Base-by-base conservation (phyloP, 2,888 invertebrate species). In the Volucella inflata region DNA sequence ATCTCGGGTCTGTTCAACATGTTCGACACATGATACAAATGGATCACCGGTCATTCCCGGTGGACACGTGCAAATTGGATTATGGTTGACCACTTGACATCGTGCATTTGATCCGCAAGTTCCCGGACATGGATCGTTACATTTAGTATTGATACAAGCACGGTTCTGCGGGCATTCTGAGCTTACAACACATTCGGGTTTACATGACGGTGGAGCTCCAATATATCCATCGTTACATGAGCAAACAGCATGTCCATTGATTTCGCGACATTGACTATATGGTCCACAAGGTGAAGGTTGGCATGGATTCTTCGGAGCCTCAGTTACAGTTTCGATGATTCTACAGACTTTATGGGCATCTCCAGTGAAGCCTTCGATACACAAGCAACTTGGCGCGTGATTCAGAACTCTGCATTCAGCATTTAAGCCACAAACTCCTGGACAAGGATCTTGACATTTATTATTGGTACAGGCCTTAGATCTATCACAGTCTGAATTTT, bases 371-470 rank as follows among this genome's bases (percentile, higher is more conserved):
- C 95, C 96, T 89, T 94, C 93, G 80, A 95, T 93, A 92, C 96
- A 97, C 90, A 94, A 93, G 92, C 96, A 96, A 89, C 95, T 94
- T 85, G 96, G 96, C 89, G 95, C 95, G 91, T 96, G 96, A 92
- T 96, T 96, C 87, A 94, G 92, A 71, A 96, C 95, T 88, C 93
- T 93, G 92, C 96, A 96, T 91, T 95, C 95, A 30, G 96, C 95
- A 90, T 96, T 95, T 87, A 95, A 93, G 87, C 96, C 96, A 91
- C 96, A 96, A 84, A 94, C 95, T 87, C 96, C 96, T 77, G 94
- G 94, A 90, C 96, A 96, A 72, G 96, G 96, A 92, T 96, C 94
- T 90, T 94, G 93, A 90, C 97, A 97, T 93, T 96, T 96, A 91
- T 95, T 95, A 91, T 95, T 95, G 85, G 95, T 94, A 92, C 97